Evolutionary conservation across 2,797 vertebrate genomes (phyloP), one percentile per base, ranked within the genome.

Genomic region (Lepidocolaptes lacrymiger): DNA sequence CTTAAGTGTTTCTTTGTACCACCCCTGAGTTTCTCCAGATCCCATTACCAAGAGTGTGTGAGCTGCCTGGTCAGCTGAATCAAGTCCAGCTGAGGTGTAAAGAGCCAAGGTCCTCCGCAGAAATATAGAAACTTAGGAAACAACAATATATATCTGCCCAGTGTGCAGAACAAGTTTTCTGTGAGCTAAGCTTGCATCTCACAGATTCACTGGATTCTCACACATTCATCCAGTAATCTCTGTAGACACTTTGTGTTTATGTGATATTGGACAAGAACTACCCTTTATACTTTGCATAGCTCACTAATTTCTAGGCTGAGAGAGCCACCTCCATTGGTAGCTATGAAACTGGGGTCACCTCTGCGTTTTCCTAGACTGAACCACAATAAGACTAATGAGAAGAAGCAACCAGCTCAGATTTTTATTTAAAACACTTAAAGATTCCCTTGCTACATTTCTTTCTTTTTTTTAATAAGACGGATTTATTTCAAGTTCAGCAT

Each of bases 21-120:
- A 28, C 5, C 26, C 63, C 36, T 7, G 8, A 10, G 28, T 59
- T 83, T 82, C 66, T 89, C 67, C 63, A 85, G 72, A 82, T 63
- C 9, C 24, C 32, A 10, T 59, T 49, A 32, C 24, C 12, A 68
- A 49, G 19, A 0, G 0, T 2, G 0, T 30, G 10, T 66, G 43
- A 85, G 49, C 32, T 67, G 59, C 26, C 55, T 44, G 36, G 21
- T n/a, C 63, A 76, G 26, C 26, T 85, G 59, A 37, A 66, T 63
- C 59, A 67, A 3, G 63, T 43, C 23, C 78, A 62, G 2, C 30
- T 18, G n/a, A 82, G 26, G 17, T 43, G 32, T 56, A 83, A 77
- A 81, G 9, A 17, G 14, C 19, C 67, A 85, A 79, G 34, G 19
- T 7, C 12, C 12, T 67, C 51, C 63, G 52, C 78, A 81, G 34